Evolutionary conservation across 2,888 invertebrate species (phyloP).

Genomic region (Eupithecia exiguata): DNA sequence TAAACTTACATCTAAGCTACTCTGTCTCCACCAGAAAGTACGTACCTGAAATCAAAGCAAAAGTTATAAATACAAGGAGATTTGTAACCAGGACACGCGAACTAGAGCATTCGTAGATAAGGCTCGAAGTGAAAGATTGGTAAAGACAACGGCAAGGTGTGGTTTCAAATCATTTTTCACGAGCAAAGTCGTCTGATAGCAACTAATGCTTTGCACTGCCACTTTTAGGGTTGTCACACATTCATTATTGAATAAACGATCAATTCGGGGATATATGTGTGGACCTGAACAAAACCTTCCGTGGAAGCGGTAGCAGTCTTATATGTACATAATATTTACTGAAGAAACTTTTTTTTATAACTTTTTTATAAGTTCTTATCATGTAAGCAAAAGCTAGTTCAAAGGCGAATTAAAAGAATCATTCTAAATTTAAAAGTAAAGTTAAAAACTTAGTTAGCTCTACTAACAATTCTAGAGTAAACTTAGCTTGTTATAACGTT

Average conservation of each 20-base stretch:
- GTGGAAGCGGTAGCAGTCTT: not conserved
- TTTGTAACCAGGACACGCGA: slow-evolving; percentile 66
- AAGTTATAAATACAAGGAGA: slow-evolving; percentile 64
- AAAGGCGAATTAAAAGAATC: not conserved
- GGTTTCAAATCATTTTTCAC: slow-evolving; percentile 82
- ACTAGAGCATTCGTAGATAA: slow-evolving; percentile 63
- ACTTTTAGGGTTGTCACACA: slow-evolving; percentile 42
- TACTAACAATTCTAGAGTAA: not conserved
- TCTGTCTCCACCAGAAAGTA: slow-evolving; percentile 45
- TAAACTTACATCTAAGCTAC: slow-evolving; percentile 28
- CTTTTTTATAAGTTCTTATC: not conserved
- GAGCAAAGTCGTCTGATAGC: slow-evolving; percentile 74
- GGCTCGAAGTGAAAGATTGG: slow-evolving; percentile 74
- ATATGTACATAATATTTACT: too few relatives aligned
- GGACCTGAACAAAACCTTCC: not conserved
- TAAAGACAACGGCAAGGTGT: slow-evolving; percentile 73
- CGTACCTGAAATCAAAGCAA: slow-evolving; percentile 73
- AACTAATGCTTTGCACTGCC: slow-evolving; percentile 72
- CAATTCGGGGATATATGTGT: not conserved
- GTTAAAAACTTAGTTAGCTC: not conserved
- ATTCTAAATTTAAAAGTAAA: not conserved
- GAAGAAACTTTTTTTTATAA: not conserved
- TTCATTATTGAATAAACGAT: not conserved
- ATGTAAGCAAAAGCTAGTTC: not conserved
- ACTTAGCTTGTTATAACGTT: not conserved